These are phyloP conservation scores for Pitangus sulphuratus DNA, from an alignment of 2,797 vertebrate species.

Conservation along the genomic window DNA sequence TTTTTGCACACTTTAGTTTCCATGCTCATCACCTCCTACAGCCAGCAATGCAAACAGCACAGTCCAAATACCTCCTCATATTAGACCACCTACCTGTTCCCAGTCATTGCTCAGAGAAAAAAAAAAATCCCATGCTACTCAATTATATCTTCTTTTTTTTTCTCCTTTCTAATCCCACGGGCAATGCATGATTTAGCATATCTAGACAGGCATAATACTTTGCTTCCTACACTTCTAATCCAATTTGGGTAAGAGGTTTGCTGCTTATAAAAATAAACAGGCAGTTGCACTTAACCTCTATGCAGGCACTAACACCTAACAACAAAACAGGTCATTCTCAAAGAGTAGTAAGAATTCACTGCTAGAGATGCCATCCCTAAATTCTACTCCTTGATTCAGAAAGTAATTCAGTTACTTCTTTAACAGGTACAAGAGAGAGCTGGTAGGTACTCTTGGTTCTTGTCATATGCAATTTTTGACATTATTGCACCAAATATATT, in stretches of 20 bases:
- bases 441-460: background rate
- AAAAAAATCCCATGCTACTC: background rate
- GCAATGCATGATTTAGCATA: background rate
- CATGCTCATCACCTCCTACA: background rate
- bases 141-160: background rate
- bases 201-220: background rate
- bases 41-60: background rate
- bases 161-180: background rate
- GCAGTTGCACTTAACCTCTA: background rate
- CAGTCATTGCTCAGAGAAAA: background rate
- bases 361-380: background rate
- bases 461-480: background rate
- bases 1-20: background rate
- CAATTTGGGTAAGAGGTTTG: constrained; percentile 52
- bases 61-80: background rate
- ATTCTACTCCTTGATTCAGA: background rate
- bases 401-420: background rate
- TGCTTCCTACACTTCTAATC: constrained; percentile 27
- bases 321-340: background rate
- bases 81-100: background rate
- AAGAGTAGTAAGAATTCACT: background rate
- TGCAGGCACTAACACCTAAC: background rate
- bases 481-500: background rate
- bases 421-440: background rate
- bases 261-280: constrained; percentile 48